Evolutionary conservation across 53 echinoderm and acorn worm genomes (phyloP), one percentile per base, ranked within the genome.

Genomic region (Luidia sarsii): DNA sequence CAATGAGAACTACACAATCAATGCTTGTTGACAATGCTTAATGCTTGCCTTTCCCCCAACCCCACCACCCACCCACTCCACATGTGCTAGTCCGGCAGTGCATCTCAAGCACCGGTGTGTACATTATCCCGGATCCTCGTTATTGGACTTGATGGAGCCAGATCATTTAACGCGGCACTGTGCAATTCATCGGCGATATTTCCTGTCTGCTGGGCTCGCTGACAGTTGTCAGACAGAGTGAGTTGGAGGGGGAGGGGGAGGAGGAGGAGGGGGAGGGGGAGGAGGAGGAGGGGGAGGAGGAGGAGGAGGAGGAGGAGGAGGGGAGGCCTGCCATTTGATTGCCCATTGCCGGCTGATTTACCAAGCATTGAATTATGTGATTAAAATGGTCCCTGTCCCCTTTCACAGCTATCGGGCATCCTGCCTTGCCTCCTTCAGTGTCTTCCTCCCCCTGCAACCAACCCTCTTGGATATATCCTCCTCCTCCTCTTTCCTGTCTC

Each of bases 291-390:
- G n/a, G n/a, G n/a, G n/a, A n/a, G n/a, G n/a, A n/a, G n/a, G n/a
- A n/a, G n/a, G n/a, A n/a, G n/a, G n/a, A n/a, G n/a, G n/a, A n/a
- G 13, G 1, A 64, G 21, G 45, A 45, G 56, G 22, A 23, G 56
- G 21, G 37, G 72, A 56, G 56, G 72, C 56, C 72, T 23, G 27
- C 56, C 37, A 56, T 54, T 38, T 72, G 72, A 72, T 72, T 72
- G 72, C 72, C 72, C 38, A 72, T 72, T 72, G 50, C 55, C 56
- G 72, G 54, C 24, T 72, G 72, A 72, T 72, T 72, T 72, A 56
- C 55, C 55, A 3, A 16, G 31, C 18, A 72, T 72, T 72, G 56
- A 72, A 54, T 53, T 50, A 70, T 50, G 33, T 53, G 71, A 33
- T 51, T 54, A 35, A 25, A n/a, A n/a, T n/a, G n/a, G n/a, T n/a